These are phyloP conservation scores for Chalcis sispes DNA, from an alignment of 2,888 invertebrate genomes.

Conservation along the genomic window DNA sequence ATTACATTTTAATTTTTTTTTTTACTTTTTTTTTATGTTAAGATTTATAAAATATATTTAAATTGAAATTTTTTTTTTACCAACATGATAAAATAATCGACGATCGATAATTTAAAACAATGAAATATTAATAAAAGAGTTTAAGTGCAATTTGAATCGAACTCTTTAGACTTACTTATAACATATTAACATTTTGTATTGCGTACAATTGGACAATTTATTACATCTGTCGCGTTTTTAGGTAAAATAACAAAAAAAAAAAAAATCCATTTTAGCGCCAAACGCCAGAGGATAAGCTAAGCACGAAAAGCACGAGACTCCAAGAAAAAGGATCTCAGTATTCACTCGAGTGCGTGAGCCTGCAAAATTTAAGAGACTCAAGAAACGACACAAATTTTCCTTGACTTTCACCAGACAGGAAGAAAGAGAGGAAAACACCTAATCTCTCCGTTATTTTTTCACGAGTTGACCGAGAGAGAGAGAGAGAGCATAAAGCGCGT, in stretches of 20 bases:
- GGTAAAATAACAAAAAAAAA: too few species aligned
- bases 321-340: background rate
- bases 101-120: too few species aligned
- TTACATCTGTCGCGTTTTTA: background rate
- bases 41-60: too few species aligned
- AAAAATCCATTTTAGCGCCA: too few species aligned
- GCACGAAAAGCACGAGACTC: background rate
- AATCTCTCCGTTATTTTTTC: background rate
- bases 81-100: too few species aligned
- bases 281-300: background rate
- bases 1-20: too few species aligned
- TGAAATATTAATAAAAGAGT: too few species aligned
- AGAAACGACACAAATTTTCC: constrained; percentile 13
- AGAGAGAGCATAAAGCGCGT: background rate
- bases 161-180: background rate
- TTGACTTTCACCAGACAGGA: constrained; percentile 18
- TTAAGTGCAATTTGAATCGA: too few species aligned
- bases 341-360: constrained; percentile 45
- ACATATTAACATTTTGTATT: background rate
- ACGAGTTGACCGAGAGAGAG: background rate
- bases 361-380: constrained; percentile 47
- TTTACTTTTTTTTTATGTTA: too few species aligned
- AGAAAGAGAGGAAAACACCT: too few species aligned
- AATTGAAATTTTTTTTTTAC: too few species aligned
- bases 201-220: background rate